phyloP scores from a whole-genome alignment of 2,113 vertebrate genomes.

The Chionis minor region DNA sequence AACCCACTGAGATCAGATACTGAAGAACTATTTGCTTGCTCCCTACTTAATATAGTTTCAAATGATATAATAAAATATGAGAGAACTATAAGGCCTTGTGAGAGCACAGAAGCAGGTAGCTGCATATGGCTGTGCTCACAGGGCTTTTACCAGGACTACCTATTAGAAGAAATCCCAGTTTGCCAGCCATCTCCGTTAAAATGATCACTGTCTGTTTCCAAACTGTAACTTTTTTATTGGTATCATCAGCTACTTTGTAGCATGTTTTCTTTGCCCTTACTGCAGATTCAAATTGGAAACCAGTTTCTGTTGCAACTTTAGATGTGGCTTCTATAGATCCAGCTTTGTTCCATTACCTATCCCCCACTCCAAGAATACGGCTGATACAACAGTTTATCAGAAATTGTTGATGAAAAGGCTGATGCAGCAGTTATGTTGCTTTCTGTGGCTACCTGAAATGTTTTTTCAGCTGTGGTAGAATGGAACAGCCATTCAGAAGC shows the following conservation, averaged over 20 bases:
- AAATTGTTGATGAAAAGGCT: neutral
- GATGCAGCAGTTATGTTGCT: neutral
- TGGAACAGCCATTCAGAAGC: neutral
- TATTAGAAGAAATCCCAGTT: neutral
- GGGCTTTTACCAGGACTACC: neutral
- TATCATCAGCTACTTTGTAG: neutral
- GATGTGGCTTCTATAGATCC: neutral
- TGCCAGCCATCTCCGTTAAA: neutral
- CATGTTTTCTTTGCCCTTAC: neutral
- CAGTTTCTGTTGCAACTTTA: neutral
- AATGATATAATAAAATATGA: neutral
- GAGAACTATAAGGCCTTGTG: neutral
- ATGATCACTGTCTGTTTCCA: neutral
- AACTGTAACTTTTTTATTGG: neutral
- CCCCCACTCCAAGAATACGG: neutral
- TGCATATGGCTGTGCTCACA: neutral
- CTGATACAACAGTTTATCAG: neutral
- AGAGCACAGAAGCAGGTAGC: neutral
- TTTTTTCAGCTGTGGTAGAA: neutral
- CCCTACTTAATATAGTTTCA: neutral
- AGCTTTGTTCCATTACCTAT: neutral
- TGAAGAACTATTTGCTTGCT: neutral
- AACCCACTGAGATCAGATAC: neutral
- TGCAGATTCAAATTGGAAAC: neutral
- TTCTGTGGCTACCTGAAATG: neutral